Base-by-base conservation (phyloP, 1,140 invertebrate genomes). In the Proctacanthus coquilletti region DNA sequence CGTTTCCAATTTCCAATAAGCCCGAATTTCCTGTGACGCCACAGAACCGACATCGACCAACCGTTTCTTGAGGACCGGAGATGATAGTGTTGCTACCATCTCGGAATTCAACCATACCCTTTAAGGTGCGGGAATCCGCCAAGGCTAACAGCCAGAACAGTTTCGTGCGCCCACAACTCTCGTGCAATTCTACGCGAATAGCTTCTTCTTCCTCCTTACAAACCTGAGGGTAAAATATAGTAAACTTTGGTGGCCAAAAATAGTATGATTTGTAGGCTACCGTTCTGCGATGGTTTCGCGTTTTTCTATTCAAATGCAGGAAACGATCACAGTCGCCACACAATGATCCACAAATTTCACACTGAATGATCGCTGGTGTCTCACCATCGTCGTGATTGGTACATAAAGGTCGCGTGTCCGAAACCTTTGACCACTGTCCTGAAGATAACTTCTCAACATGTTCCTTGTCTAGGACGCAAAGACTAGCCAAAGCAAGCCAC, bases 351-450 rank as follows among this genome's bases (percentile, higher is more conserved):
- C 94, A 98, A 5, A 73, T 68, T 39, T 77, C 80, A 58, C 94
- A 98, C 39, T 86, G 80, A 32, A 98, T 88, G 29, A 95, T 85
- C 1, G 93, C 93, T 2, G 77, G 70, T 0, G 93, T 98, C 52
- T 88, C 79, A 2, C 87, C 86, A 57, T 98, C 94, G 56, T 98
- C 94, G 57, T 98, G 94, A 61, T 98, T 98, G 34, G 73, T 80
- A 64, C 94, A 98, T 20, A 80, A 79, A 5, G 66, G 60, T 1
- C 66, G 56, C 0, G 55, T 56, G 18, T 61, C 55, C 31, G 53
- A 60, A 5, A 55, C 38, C 41, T 71, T 69, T n/a, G 68, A 63
- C 68, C 76, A 78, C 42, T 79, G 75, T 9, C 72, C 73, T 4
- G 78, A 78, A 2, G 79, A 80, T 1, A 84, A 59, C 59, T 84